A percentile compares a stretch with the other conserved stretches of the same genome.
Evolutionary conservation across 2,113 vertebrate genomes (phyloP).

Genomic region (Xerus inauris): DNA sequence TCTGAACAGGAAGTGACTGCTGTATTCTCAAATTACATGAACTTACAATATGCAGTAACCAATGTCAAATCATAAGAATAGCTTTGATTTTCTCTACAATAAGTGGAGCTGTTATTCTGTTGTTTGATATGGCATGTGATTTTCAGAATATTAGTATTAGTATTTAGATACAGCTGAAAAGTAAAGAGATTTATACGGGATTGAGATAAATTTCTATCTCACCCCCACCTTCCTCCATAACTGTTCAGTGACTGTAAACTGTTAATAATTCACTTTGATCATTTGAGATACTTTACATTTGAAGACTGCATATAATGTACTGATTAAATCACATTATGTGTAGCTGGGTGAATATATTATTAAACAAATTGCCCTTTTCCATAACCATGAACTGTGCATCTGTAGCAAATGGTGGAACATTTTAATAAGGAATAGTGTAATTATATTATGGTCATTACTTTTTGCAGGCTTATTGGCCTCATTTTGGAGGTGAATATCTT

Average conservation of each 20-base stretch:
- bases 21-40: background rate
- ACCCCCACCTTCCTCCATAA: background rate
- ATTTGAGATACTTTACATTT: slow-evolving; percentile 83
- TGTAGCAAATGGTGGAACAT: slow-evolving; percentile 83
- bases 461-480: slow-evolving; percentile 77
- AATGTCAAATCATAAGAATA: background rate
- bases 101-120: background rate
- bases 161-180: slow-evolving; percentile 12
- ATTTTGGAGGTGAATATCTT: slow-evolving; percentile 79
- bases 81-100: background rate
- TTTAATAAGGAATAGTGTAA: slow-evolving; percentile 86
- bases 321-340: slow-evolving; percentile 86
- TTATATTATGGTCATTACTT: slow-evolving; percentile 85
- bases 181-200: slow-evolving; percentile 38
- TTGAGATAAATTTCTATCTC: slow-evolving; percentile 7
- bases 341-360: slow-evolving; percentile 85
- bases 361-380: slow-evolving; percentile 84
- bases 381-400: slow-evolving; percentile 84
- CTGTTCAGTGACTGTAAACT: slow-evolving; percentile 64
- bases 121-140: background rate
- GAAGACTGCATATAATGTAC: slow-evolving; percentile 81
- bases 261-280: slow-evolving; percentile 86
- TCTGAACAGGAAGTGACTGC: background rate
- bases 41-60: background rate
- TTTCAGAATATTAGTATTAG: background rate